Conservation (phyloP, 2,888 invertebrate species). For the Catocala fraxini region DNA sequence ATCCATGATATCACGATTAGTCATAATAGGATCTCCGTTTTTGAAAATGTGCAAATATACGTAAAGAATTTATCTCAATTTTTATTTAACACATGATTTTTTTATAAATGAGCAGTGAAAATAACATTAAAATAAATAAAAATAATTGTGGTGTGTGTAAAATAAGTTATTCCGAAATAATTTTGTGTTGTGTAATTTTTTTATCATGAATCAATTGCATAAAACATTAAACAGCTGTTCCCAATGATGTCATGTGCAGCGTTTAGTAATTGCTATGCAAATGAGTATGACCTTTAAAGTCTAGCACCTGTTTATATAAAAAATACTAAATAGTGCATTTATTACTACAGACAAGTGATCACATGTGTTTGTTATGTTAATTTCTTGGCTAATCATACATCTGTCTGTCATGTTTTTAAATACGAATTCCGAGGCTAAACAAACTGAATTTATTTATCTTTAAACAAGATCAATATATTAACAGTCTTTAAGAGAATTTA, state of each 20-base stretch:
- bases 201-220: conserved; percentile 19
- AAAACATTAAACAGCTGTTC: conserved; percentile 49
- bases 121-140: neutral
- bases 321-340: conserved; percentile 41
- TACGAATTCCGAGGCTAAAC: too few species aligned
- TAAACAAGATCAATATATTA: too few species aligned
- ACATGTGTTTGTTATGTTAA: neutral
- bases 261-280: conserved; percentile 42
- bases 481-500: too few species aligned
- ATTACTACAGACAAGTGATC: neutral
- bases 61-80: neutral
- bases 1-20: conserved; percentile 5
- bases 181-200: neutral
- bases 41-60: neutral
- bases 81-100: neutral
- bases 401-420: neutral
- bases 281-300: conserved; percentile 33
- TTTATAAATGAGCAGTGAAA: neutral
- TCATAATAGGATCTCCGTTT: neutral
- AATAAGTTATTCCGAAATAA: neutral
- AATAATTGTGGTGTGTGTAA: neutral
- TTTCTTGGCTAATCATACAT: neutral
- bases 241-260: conserved; percentile 41
- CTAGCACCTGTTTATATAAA: conserved; percentile 28
- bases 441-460: too few species aligned